phyloP scores from a whole-genome alignment of 2,888 invertebrate species.

The Caenorhabditis becei region DNA sequence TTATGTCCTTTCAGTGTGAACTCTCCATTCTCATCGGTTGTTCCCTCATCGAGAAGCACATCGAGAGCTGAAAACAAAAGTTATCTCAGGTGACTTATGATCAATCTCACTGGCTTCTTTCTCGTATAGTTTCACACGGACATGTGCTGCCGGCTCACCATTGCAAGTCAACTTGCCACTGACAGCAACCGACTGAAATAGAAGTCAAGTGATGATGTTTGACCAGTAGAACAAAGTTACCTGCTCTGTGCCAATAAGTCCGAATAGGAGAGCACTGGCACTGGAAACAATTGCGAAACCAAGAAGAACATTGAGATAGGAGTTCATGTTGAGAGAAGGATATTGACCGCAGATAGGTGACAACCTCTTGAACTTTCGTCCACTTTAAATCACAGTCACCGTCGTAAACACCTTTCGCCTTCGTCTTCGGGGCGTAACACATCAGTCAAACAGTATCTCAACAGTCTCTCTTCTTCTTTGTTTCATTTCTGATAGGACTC shows the following conservation, averaged over 20 bases:
- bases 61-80: constrained; percentile 67
- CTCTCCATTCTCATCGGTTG: constrained; percentile 74
- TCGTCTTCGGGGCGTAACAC: constrained; percentile 50
- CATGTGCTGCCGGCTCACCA: constrained; percentile 73
- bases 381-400: constrained; percentile 45
- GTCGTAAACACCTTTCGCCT: constrained; percentile 37
- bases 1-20: constrained; percentile 72
- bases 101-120: constrained; percentile 67
- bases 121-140: constrained; percentile 78
- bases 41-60: constrained; percentile 76
- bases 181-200: constrained; percentile 73
- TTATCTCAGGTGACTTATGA: not conserved
- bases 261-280: constrained; percentile 60
- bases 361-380: constrained; percentile 52
- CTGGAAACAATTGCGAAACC: constrained; percentile 20
- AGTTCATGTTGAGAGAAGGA: constrained; percentile 26
- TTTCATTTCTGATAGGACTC: constrained; percentile 34
- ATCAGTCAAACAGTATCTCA: constrained; percentile 35
- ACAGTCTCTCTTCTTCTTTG: constrained; percentile 24
- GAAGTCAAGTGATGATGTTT: not conserved
- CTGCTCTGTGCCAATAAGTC: constrained; percentile 67
- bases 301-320: constrained; percentile 11
- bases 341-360: constrained; percentile 11
- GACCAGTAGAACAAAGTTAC: constrained; percentile 11
- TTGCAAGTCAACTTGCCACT: constrained; percentile 75